phyloP scores from a whole-genome alignment of 1,140 invertebrate genomes.

The Samia ricini region DNA sequence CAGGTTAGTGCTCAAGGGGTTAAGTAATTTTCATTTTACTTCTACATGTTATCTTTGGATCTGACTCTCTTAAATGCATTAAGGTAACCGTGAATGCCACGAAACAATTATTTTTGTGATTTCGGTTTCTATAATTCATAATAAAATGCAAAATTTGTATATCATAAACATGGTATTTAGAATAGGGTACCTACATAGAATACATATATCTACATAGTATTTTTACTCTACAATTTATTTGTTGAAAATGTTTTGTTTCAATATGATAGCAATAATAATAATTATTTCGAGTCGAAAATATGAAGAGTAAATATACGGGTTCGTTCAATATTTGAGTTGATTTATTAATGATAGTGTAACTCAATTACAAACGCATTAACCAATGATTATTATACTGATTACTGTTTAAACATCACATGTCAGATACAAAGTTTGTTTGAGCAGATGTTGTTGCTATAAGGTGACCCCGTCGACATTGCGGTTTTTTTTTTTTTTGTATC shows the following conservation, averaged over 20 bases:
- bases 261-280: background rate
- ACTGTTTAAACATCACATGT: background rate
- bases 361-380: background rate
- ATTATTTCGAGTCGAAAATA: background rate
- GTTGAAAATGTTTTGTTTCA: background rate
- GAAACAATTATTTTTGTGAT: too few relatives aligned
- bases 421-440: background rate
- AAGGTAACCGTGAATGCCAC: too few relatives aligned
- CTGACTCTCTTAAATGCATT: too few relatives aligned
- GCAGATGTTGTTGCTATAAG: conserved; percentile 12
- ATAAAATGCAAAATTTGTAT: too few relatives aligned
- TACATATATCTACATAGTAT: too few relatives aligned
- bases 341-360: background rate
- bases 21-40: too few relatives aligned
- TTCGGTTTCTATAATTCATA: too few relatives aligned
- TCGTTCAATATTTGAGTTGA: background rate
- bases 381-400: background rate
- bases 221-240: too few relatives aligned
- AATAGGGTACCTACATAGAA: too few relatives aligned
- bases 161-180: too few relatives aligned
- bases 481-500: conserved; percentile 16
- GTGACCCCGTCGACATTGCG: conserved; percentile 24
- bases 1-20: too few relatives aligned
- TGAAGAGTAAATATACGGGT: background rate
- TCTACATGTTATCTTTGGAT: too few relatives aligned